A percentile compares a stretch with the other conserved stretches of the same genome.
Conservation (phyloP, 2,797 vertebrate genomes). For the Thalassophryne amazonica region DNA sequence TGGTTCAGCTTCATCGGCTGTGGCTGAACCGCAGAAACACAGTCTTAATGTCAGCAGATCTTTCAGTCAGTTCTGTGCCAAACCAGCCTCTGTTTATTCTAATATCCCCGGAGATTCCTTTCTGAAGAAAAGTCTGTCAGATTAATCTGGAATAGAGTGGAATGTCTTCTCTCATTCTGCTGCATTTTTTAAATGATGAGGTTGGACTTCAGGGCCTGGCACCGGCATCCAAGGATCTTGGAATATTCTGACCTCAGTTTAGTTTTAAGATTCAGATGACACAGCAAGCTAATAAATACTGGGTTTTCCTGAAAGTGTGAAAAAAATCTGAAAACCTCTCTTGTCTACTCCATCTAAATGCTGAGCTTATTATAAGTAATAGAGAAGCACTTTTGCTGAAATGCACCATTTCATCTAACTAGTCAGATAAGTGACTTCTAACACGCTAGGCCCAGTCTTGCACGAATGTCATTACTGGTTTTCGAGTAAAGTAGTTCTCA, state of each 20-base stretch:
- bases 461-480: too few species aligned
- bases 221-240: slow-evolving; percentile 35
- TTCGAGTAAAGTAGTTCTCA: too few species aligned
- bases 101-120: slow-evolving; percentile 47
- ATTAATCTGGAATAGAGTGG: slow-evolving; percentile 31
- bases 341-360: slow-evolving; percentile 15
- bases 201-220: slow-evolving; percentile 49
- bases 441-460: slow-evolving; percentile 31
- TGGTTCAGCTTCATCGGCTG: slow-evolving; percentile 38
- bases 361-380: slow-evolving; percentile 7
- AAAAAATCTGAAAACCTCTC: slow-evolving; percentile 19
- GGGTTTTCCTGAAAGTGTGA: slow-evolving; percentile 48
- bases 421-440: slow-evolving; percentile 37
- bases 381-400: slow-evolving; percentile 28
- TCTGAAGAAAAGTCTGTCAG: slow-evolving; percentile 12
- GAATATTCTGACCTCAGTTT: slow-evolving; percentile 56
- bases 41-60: slow-evolving; percentile 57
- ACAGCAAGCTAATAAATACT: slow-evolving; percentile 48
- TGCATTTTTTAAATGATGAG: slow-evolving; percentile 5
- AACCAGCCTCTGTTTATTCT: slow-evolving; percentile 62
- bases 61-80: slow-evolving; percentile 35
- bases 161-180: slow-evolving; percentile 18
- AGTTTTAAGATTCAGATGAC: slow-evolving; percentile 60
- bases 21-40: slow-evolving; percentile 39
- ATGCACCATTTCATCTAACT: slow-evolving; percentile 32